Evolutionary conservation across 2,888 invertebrate genomes (phyloP).

Genomic region (Tridacna gigas): DNA sequence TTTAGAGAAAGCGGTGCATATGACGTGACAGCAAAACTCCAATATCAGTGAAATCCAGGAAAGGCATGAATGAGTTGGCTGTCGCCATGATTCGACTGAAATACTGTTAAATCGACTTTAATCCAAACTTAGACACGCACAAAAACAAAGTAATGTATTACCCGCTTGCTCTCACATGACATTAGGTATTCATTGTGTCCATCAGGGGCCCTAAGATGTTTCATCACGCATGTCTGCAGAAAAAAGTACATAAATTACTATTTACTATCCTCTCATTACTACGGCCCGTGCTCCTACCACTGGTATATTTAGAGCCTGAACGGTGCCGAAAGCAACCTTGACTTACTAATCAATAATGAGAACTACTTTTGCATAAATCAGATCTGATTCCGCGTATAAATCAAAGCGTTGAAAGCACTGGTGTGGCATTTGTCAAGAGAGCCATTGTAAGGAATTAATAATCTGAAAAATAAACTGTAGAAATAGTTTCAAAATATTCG

Average conservation of each 20-base stretch:
- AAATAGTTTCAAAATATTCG: too few relatives aligned
- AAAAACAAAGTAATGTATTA: constrained; percentile 4
- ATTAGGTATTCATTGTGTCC: constrained; percentile 61
- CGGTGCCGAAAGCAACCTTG: neutral
- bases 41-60: neutral
- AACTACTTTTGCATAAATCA: neutral
- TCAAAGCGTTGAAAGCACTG: too few relatives aligned
- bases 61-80: neutral
- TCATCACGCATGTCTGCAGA: constrained; percentile 57
- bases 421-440: too few relatives aligned
- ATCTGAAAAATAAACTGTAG: too few relatives aligned
- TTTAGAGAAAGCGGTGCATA: too few relatives aligned
- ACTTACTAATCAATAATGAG: neutral
- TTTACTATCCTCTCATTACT: neutral
- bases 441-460: too few relatives aligned
- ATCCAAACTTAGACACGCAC: neutral
- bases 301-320: neutral
- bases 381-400: too few relatives aligned
- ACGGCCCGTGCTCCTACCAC: neutral
- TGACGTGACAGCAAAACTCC: neutral
- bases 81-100: neutral
- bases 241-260: neutral
- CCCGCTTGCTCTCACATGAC: constrained; percentile 51
- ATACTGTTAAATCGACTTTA: neutral
- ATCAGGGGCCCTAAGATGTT: constrained; percentile 54